These are phyloP conservation scores for Ichneumoninae sp. DNA, from an alignment of 2,888 invertebrate genomes.

Conservation along the genomic window DNA sequence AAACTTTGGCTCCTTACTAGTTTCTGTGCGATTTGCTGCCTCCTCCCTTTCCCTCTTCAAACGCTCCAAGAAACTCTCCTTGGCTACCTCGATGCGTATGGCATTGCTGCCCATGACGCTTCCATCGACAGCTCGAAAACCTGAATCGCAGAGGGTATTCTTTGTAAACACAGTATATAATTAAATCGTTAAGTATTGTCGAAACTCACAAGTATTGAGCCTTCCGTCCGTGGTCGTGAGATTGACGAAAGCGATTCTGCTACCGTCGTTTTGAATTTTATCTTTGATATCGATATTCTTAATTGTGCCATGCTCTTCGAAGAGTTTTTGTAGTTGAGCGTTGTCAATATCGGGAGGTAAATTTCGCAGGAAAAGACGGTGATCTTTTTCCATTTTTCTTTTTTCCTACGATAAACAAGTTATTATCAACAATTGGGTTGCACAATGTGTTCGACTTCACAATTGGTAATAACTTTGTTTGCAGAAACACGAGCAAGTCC, in stretches of 20 bases:
- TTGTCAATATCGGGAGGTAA: conserved; percentile 64
- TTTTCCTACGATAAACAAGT: neutral
- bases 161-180: neutral
- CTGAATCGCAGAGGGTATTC: conserved; percentile 47
- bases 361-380: conserved; percentile 70
- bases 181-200: neutral
- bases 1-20: conserved; percentile 5
- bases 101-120: conserved; percentile 61
- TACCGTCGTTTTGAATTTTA: conserved; percentile 65
- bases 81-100: conserved; percentile 70
- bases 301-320: conserved; percentile 68
- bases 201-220: conserved; percentile 69
- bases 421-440: conserved; percentile 7
- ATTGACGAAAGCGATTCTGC: conserved; percentile 72
- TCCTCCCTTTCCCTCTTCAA: conserved; percentile 71
- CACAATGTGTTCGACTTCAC: neutral
- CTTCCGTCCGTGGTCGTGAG: conserved; percentile 66
- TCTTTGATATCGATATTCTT: conserved; percentile 71
- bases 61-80: conserved; percentile 72
- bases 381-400: conserved; percentile 70
- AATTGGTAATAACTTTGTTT: neutral
- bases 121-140: conserved; percentile 67
- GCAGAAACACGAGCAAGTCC: neutral
- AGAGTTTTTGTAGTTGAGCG: conserved; percentile 62
- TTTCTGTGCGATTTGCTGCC: conserved; percentile 21